phyloP scores from a whole-genome alignment of 2,113 vertebrate genomes.

The Leiothrix lutea region DNA sequence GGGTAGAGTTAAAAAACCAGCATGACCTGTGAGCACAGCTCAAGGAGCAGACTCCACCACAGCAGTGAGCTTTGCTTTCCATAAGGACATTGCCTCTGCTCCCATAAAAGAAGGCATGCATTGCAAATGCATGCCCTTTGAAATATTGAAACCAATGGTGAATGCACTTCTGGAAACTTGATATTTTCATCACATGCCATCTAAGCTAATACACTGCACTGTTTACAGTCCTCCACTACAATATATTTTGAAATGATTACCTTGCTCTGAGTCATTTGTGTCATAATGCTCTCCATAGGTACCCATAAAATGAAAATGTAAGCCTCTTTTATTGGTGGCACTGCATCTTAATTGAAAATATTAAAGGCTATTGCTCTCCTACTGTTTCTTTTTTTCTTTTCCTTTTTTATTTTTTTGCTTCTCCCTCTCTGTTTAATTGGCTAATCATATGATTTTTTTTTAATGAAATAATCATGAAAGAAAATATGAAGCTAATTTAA shows the following conservation, averaged over 20 bases:
- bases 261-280: conserved; percentile 80
- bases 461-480: conserved; percentile 74
- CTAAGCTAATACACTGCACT: conserved; percentile 72
- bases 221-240: conserved; percentile 75
- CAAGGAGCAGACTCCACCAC: not conserved
- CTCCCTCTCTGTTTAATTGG: conserved; percentile 63
- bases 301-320: conserved; percentile 82
- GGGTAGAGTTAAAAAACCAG: not conserved
- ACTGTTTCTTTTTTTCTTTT: conserved; percentile 16
- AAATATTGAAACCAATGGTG: conserved; percentile 51
- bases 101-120: not conserved
- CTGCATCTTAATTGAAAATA: conserved; percentile 84
- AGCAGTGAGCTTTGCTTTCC: not conserved
- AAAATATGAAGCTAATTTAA: conserved; percentile 78
- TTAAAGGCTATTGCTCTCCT: conserved; percentile 77
- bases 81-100: not conserved
- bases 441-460: conserved; percentile 73
- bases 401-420: not conserved
- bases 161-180: conserved; percentile 66
- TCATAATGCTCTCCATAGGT: conserved; percentile 81
- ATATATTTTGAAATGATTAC: conserved; percentile 82
- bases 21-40: rapidly evolving
- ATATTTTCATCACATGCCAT: conserved; percentile 76
- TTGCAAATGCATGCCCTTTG: not conserved
- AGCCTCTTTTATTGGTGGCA: conserved; percentile 78